These are phyloP conservation scores for Fratercula arctica DNA, from an alignment of 2,797 vertebrate species.

Conservation along the genomic window DNA sequence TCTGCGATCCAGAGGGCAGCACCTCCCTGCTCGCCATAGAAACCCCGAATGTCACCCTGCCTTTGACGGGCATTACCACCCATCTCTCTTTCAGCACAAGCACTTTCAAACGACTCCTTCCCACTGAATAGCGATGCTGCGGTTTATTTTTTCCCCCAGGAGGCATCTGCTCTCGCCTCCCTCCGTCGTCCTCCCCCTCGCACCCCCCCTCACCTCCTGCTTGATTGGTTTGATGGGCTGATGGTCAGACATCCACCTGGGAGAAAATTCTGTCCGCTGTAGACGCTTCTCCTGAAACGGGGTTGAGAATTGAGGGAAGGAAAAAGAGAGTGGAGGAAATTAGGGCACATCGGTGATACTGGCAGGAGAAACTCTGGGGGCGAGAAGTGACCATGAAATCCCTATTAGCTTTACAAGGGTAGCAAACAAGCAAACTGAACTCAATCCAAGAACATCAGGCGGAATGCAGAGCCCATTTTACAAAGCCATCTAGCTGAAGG, in stretches of 20 bases:
- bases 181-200: conserved; percentile 35
- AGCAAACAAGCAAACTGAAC: conserved; percentile 47
- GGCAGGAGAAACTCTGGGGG: conserved; percentile 42
- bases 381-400: conserved; percentile 54
- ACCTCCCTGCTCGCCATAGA: conserved; percentile 67
- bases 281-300: conserved; percentile 85
- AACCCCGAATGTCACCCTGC: conserved; percentile 44
- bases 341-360: conserved; percentile 41
- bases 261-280: conserved; percentile 84
- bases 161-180: conserved; percentile 66
- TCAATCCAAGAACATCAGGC: conserved; percentile 18
- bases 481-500: neutral
- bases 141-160: conserved; percentile 59
- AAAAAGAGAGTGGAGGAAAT: conserved; percentile 71
- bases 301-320: conserved; percentile 64
- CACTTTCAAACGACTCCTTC: conserved; percentile 63
- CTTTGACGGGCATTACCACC: conserved; percentile 65
- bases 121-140: conserved; percentile 60
- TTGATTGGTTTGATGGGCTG: conserved; percentile 79
- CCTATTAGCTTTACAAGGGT: conserved; percentile 44
- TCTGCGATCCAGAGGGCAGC: conserved; percentile 56
- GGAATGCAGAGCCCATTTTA: neutral
- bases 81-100: conserved; percentile 63
- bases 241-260: conserved; percentile 80
- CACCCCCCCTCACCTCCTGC: conserved; percentile 80